Percentiles rank a stretch among this genome's conserved stretches.
These are phyloP conservation scores for Trichacis sp. DNA, from an alignment of 2,888 invertebrate species.

Conservation along the genomic window DNA sequence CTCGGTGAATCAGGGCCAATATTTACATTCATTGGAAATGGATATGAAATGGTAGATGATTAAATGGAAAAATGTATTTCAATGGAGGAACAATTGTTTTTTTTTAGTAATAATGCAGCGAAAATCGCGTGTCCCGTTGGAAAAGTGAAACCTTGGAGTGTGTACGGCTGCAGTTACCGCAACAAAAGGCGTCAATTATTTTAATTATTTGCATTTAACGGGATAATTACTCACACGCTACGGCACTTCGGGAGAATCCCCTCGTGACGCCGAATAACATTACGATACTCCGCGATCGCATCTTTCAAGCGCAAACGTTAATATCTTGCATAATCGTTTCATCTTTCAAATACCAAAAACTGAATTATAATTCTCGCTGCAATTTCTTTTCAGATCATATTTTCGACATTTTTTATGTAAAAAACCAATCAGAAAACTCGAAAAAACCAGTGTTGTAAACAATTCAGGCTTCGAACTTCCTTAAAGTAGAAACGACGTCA, in stretches of 20 bases:
- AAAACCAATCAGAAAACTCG: no score
- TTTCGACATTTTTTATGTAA: no score
- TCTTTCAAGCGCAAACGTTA: neutral
- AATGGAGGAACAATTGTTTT: neutral
- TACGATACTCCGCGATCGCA: neutral
- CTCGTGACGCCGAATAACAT: constrained; percentile 9
- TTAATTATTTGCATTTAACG: constrained; percentile 39
- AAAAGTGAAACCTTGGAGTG: constrained; percentile 38
- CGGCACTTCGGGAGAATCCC: constrained; percentile 6
- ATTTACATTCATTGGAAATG: no score
- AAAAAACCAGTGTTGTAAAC: no score
- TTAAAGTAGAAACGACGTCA: constrained; percentile 21
- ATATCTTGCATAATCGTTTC: neutral
- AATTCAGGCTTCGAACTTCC: no score
- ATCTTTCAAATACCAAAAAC: neutral
- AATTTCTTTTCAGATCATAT: no score
- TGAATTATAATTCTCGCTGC: neutral
- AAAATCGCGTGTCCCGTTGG: constrained; percentile 25
- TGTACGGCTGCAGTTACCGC: constrained; percentile 9
- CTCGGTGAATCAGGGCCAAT: no score
- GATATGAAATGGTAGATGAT: no score
- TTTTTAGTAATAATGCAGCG: constrained; percentile 11
- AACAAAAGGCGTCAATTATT: constrained; percentile 24
- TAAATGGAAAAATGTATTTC: no score
- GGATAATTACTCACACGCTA: constrained; percentile 18